Conservation (phyloP, 2,797 vertebrate species). For the Aythya fuligula region DNA sequence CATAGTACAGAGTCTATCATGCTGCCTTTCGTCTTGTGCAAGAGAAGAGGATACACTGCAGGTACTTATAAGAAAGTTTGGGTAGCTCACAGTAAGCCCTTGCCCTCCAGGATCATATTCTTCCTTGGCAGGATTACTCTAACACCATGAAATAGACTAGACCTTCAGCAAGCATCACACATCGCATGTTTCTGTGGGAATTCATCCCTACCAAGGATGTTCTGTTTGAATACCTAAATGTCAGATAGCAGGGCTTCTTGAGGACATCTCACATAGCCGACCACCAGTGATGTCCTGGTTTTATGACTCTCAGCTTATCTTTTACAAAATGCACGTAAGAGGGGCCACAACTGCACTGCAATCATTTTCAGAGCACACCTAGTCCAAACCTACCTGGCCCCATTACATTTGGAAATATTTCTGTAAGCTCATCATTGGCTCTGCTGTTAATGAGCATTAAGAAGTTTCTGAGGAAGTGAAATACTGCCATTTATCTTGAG, state of each 20-base stretch:
- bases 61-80: background rate
- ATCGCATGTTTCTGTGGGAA: background rate
- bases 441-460: background rate
- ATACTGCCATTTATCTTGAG: background rate
- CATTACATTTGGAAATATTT: background rate
- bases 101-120: background rate
- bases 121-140: background rate
- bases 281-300: background rate
- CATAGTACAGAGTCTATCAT: background rate
- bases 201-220: background rate
- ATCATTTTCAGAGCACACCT: background rate
- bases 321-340: background rate
- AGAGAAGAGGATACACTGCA: background rate
- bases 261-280: background rate
- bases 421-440: background rate
- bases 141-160: background rate
- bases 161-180: background rate
- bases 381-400: background rate
- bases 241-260: background rate
- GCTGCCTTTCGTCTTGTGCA: fast-evolving
- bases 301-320: background rate
- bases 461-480: background rate
- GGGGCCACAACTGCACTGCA: background rate
- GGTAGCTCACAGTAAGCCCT: background rate
- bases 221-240: background rate